Base-by-base conservation (phyloP, 2,113 vertebrate species). In the Cyprinodon variegatus region DNA sequence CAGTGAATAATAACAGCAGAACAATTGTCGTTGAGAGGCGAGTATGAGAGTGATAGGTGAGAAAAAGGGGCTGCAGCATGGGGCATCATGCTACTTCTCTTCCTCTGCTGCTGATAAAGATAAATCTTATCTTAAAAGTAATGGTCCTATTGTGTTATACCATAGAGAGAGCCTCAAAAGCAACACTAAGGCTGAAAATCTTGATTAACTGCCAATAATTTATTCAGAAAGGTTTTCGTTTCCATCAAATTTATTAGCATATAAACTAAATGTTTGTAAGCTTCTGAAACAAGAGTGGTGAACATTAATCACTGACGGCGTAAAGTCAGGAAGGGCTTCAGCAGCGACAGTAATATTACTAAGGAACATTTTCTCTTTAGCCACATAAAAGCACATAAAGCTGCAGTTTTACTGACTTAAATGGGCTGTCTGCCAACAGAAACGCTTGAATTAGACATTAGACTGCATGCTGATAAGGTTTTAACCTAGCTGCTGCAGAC, bases 81-180 rank as follows among this genome's bases (percentile, higher is more conserved):
- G 46, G 69, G 72, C 65, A 76, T 82, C 79, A 71, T 20, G 68
- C 68, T 69, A 74, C 79, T 80, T 76, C 70, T 73, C 65, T 61
- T 76, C 72, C 65, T 36, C 74, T 59, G 72, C 75, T 83, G 74
- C 79, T 92, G 91, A 93, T 88, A 77, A 87, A 89, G 90, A 92
- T 74, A 87, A 92, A 91, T 83, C 48, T 82, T 82, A 69, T 70
- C 78, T 83, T 86, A 77, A 29, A 68, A 76, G 65, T 74, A 78
- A 82, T 85, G 74, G 76, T 41, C 77, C 82, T 87, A 84, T 74
- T 45, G 43, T 72, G 66, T 77, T 82, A 63, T 37, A 72, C 74
- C 46, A 50, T 20, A 11, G 74, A 75, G 68, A 79, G 68, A 79
- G 82, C 79, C 71, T 22, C 59, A 7, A 20, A 11, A 61, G 14